Evolutionary conservation across 2,888 invertebrate species (phyloP), one percentile per base, ranked within the genome.

Genomic region (Drosophila maculinotata): DNA sequence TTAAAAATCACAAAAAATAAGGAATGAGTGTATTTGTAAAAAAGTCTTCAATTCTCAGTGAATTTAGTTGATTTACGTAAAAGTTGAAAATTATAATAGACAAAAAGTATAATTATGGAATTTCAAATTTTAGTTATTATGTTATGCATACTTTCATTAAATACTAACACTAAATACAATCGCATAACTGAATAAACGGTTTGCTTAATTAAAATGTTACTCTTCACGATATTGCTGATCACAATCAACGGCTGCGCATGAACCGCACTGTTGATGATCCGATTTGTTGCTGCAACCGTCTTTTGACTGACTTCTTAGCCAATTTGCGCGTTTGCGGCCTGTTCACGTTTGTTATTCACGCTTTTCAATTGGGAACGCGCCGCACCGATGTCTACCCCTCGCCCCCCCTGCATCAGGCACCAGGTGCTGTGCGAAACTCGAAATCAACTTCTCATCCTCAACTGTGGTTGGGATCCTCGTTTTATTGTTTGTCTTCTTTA

Each of bases 401-500:
- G 14, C 15, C 8, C 12, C 4, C n/a, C 3, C n/a, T n/a, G 31
- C 6, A 8, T 12, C 4, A 6, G n/a, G 26, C 41, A 31, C 25
- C n/a, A 30, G 33, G 25, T 64, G 62, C 52, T 53, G 62, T 17
- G 38, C 38, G 39, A 30, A 52, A 48, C 33, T n/a, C n/a, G n/a
- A n/a, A n/a, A n/a, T n/a, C n/a, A n/a, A n/a, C n/a, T n/a, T n/a
- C 26, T 54, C 45, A 59, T 66, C 51, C 59, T 60, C 52, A 33
- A 51, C 53, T 48, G 33, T 41, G 58, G 67, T 58, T 53, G 65
- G 76, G 63, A 39, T 69, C 77, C 87, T 85, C 74, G 76, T 88
- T 88, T 89, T 84, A 86, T 89, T 89, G 89, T 87, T 89, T 89
- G 89, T 80, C 86, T 89, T 89, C 87, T 87, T 88, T 89, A 89